phyloP scores from a whole-genome alignment of 2,113 vertebrate genomes.

The Chloropsis hardwickii region DNA sequence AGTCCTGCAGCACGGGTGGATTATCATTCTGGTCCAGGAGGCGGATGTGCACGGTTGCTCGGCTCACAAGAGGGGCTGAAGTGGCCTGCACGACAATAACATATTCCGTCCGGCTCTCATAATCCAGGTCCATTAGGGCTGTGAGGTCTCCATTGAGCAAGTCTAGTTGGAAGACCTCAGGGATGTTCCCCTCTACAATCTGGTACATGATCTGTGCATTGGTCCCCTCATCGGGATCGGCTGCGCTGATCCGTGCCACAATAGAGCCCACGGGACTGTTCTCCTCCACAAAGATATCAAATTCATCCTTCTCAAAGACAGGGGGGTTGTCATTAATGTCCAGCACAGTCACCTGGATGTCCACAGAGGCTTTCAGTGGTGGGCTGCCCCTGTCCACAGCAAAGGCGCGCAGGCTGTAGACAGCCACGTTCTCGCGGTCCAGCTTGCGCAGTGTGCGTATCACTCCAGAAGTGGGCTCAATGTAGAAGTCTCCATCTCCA shows the following conservation, averaged over 20 bases:
- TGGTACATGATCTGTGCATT: constrained; percentile 98
- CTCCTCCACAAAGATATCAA: constrained; percentile 89
- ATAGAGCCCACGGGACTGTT: constrained; percentile 90
- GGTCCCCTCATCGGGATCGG: constrained; percentile 90
- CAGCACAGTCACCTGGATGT: constrained; percentile 85
- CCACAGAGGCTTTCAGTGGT: constrained; percentile 82
- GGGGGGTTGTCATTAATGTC: constrained; percentile 97
- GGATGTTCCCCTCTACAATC: constrained; percentile 93
- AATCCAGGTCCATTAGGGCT: constrained; percentile 89
- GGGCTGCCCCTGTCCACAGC: constrained; percentile 88
- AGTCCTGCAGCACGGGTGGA: constrained; percentile 83
- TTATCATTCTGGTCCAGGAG: constrained; percentile 94
- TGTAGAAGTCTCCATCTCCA: constrained; percentile 91
- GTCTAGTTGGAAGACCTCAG: constrained; percentile 92
- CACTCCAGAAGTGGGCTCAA: constrained; percentile 90
- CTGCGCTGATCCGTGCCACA: constrained; percentile 85
- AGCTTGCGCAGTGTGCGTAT: constrained; percentile 88
- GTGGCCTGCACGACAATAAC: constrained; percentile 95
- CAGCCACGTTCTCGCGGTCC: constrained; percentile 89
- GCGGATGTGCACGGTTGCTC: constrained; percentile 87
- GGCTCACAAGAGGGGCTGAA: constrained; percentile 91
- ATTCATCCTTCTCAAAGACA: constrained; percentile 90
- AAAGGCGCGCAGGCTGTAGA: constrained; percentile 86
- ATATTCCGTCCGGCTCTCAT: constrained; percentile 86
- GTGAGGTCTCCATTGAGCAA: constrained; percentile 91